Base-by-base conservation (phyloP, 2,797 vertebrate genomes). In the Trachops cirrhosus region DNA sequence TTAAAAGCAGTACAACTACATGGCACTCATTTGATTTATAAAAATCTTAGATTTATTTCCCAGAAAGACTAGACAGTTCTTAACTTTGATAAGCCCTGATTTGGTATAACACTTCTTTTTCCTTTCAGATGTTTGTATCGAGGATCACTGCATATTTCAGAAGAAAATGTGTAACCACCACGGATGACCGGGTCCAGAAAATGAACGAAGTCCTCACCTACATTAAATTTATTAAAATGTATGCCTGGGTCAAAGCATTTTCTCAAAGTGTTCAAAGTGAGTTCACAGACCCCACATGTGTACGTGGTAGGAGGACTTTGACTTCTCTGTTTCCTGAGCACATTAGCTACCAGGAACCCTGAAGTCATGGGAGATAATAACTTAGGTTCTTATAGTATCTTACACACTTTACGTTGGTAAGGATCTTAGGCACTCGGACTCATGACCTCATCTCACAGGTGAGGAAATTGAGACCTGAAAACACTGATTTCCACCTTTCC, bases 221-320 rank as follows among this genome's bases (percentile, higher is more conserved):
- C 97, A 99, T 99, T 98, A 99, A 99, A 97, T 99, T 99, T 97
- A 99, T 99, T 97, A 99, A 99, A 98, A 99, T 99, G 99, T 99
- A 99, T 80, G 99, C 99, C 94, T 99, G 99, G 99, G 99, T 99
- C 94, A 99, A 99, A 97, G 99, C 99, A 0, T 99, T 99, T 98
- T 99, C 99, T 64, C 99, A 99, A 89, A 99, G 98, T 2, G 98
- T 99, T 85, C 99, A 98, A 97, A 98, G 99, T 99, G 98, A 98
- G 99, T 98, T 92, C 46, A 48, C 79, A 94, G 71, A 79, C 67
- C n/a, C 86, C 2, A 1, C 52, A 9, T 71, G 74, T 93, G 21
- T 1, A 10, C 48, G 9, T 71, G 22, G 48, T 44, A 32, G 46
- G 75, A 64, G 44, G 71, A 32, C 11, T 82, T 82, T 11, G 44